Base-by-base conservation (phyloP, 2,113 vertebrate genomes). In the Paratilapia polleni region DNA sequence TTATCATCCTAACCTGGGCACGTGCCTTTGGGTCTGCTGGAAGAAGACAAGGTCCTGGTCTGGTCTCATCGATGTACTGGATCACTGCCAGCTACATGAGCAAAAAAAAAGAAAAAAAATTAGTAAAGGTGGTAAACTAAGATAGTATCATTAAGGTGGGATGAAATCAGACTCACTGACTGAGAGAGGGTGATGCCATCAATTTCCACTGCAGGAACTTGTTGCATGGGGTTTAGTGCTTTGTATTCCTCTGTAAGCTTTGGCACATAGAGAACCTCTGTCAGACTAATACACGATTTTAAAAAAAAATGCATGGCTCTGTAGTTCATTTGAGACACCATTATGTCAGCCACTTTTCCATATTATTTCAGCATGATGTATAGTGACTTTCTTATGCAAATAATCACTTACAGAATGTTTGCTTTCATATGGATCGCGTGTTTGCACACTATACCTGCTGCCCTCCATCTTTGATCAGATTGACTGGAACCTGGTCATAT, bases 11-110 rank as follows among this genome's bases (percentile, higher is more conserved):
- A 75, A 96, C 98, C 17, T 94, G 95, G 19, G 97, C 98, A 58
- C 96, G 97, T 77, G 96, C 96, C 94, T 97, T 96, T 0, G 94
- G 96, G 91, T 99, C 97, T 22, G 92, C 90, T 5, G 98, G 98
- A 26, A 99, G 95, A 24, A 99, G 96, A 5, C 82, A 94, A 1
- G 97, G 97, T 4, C 88, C 94, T 13, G 97, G 97, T 59, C 87
- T 95, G 15, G 97, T 99, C 87, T 99, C 98, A 61, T 99, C 98
- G 5, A 99, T 92, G 91, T 99, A 99, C 91, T 99, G 96, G 75
- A 99, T 97, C 89, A 99, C 98, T 60, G 98, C 97, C 91, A 99
- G 93, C 98, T 99, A 82, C 0, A 73, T 8, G 86, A 68, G 31
- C 7, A 47, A 31, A 52, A 5, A 38, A 28, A 80, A 14, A 43